These are phyloP conservation scores for Hermetia illucens DNA, from an alignment of 1,140 invertebrate species.

Conservation along the genomic window DNA sequence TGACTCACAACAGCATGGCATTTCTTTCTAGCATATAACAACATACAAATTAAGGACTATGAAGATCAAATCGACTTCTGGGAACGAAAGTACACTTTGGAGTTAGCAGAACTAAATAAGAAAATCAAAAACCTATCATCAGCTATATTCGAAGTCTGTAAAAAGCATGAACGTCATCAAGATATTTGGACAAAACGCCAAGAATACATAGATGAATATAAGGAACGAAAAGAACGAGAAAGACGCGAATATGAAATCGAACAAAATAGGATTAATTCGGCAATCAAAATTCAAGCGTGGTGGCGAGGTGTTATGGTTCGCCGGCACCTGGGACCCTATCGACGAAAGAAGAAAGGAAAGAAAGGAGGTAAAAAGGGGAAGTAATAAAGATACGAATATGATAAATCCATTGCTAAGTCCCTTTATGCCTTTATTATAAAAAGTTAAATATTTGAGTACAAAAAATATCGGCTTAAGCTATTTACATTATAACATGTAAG, in stretches of 20 bases:
- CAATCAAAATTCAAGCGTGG: conserved; percentile 41
- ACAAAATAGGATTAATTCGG: conserved; percentile 20
- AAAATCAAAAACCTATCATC: conserved; percentile 13
- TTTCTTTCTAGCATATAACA: background rate
- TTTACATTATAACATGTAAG: too few relatives aligned
- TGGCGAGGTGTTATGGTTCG: conserved; percentile 54
- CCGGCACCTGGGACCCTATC: conserved; percentile 43
- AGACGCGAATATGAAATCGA: conserved; percentile 16
- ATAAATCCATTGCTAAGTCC: too few relatives aligned
- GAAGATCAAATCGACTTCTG: conserved; percentile 14
- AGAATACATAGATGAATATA: conserved; percentile 16
- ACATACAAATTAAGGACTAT: conserved; percentile 8
- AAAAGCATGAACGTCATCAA: conserved; percentile 13
- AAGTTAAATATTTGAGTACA: too few relatives aligned
- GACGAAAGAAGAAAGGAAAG: conserved; percentile 37
- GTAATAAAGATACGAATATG: too few relatives aligned
- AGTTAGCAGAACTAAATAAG: conserved; percentile 7
- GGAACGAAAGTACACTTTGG: conserved; percentile 18
- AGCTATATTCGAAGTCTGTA: conserved; percentile 16
- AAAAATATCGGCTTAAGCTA: too few relatives aligned
- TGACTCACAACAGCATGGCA: background rate
- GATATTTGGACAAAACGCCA: conserved; percentile 16
- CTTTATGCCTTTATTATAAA: too few relatives aligned
- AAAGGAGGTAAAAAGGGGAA: conserved; percentile 28
- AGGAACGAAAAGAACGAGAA: conserved; percentile 19